Percentiles rank a stretch among this genome's conserved stretches.
These are phyloP conservation scores for Apotomis turbidana DNA, from an alignment of 2,888 invertebrate genomes.

Conservation along the genomic window DNA sequence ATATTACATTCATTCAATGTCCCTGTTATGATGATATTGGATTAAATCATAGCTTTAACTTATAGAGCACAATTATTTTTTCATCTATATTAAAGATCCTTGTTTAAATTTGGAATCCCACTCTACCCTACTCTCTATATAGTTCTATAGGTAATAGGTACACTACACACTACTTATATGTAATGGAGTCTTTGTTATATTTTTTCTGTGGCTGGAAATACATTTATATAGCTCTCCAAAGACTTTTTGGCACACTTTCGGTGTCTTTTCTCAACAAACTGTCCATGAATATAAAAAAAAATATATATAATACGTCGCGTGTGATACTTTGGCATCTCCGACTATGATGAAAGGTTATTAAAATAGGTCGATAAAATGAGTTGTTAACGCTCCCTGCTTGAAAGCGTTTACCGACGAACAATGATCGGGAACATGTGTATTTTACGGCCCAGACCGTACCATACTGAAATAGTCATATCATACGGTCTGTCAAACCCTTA, in stretches of 20 bases:
- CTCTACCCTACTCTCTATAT: no score
- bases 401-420: slow-evolving; percentile 48
- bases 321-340: slow-evolving; percentile 16
- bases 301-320: slow-evolving; percentile 6
- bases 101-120: no score
- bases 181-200: no score
- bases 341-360: slow-evolving; percentile 32
- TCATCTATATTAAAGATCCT: no score
- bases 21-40: not conserved
- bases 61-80: no score
- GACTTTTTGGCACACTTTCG: not conserved
- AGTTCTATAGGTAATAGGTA: no score
- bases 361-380: slow-evolving; percentile 39
- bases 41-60: no score
- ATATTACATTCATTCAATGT: slow-evolving; percentile 12
- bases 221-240: not conserved
- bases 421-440: slow-evolving; percentile 58
- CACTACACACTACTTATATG: no score
- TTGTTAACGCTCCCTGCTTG: slow-evolving; percentile 18
- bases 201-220: no score
- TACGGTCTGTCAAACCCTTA: slow-evolving; percentile 19
- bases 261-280: not conserved
- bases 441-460: slow-evolving; percentile 44
- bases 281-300: not conserved
- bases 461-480: slow-evolving; percentile 27